Conservation (phyloP, 2,797 vertebrate genomes). For the Protosalanx chinensis region DNA sequence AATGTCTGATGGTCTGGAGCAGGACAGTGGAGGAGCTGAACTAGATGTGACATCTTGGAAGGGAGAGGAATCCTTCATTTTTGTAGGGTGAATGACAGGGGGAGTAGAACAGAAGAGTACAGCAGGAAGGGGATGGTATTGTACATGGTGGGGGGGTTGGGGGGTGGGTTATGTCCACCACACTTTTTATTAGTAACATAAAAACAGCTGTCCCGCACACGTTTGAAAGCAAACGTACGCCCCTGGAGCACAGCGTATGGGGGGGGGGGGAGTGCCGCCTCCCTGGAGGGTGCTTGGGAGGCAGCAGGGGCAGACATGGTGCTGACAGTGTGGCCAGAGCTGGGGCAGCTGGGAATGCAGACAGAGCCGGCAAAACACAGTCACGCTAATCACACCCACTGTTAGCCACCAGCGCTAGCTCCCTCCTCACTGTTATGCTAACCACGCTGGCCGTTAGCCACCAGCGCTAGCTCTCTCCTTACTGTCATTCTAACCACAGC, state of each 20-base stretch:
- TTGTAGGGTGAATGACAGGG: too few relatives aligned
- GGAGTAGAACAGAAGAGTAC: too few relatives aligned
- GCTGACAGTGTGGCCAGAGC: constrained; percentile 53
- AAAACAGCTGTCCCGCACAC: too few relatives aligned
- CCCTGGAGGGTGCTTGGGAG: constrained; percentile 40
- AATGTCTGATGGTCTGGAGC: not conserved
- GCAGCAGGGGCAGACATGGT: constrained; percentile 30
- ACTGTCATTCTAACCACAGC: too few relatives aligned
- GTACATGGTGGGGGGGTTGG: too few relatives aligned
- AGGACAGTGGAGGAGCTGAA: not conserved
- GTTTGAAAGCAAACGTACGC: too few relatives aligned
- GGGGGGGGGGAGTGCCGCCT: constrained; percentile 23
- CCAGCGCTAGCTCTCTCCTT: not conserved
- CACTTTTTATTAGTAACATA: too few relatives aligned
- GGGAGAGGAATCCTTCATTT: too few relatives aligned
- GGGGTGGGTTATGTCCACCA: too few relatives aligned
- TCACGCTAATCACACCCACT: constrained; percentile 45
- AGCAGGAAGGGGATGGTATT: too few relatives aligned
- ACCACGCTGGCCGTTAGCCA: not conserved
- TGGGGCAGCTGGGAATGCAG: constrained; percentile 63
- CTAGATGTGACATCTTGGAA: not conserved
- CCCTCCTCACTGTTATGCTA: not conserved
- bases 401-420: constrained; percentile 12
- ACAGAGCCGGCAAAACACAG: constrained; percentile 33
- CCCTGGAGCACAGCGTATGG: too few relatives aligned